Conservation (phyloP, 2,888 invertebrate species). For the Dasysyrphus tricinctus region DNA sequence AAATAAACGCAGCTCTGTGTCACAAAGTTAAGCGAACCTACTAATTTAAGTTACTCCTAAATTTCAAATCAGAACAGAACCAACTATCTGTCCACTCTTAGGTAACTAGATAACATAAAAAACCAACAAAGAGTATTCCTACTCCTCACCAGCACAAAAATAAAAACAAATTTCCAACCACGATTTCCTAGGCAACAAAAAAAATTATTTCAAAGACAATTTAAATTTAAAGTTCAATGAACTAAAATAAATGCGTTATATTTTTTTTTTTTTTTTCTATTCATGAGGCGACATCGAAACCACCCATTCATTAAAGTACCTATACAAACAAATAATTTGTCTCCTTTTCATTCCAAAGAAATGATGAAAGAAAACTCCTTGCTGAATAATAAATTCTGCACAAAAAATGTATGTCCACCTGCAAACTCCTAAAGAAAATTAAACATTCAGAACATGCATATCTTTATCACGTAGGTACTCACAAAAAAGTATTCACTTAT, state of each 20-base stretch:
- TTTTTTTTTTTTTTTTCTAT: background rate
- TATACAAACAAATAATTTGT: slow-evolving; percentile 14
- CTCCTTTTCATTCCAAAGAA: slow-evolving; percentile 44
- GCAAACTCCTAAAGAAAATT: slow-evolving; percentile 20
- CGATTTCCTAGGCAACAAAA: background rate
- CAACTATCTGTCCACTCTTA: too few relatives aligned
- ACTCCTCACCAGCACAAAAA: background rate
- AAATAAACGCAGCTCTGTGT: too few relatives aligned
- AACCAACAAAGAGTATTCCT: background rate
- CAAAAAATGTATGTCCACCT: slow-evolving; percentile 28
- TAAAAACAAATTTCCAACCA: background rate
- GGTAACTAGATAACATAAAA: too few relatives aligned
- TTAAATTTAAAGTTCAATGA: slow-evolving; percentile 6
- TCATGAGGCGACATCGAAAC: background rate
- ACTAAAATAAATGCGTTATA: background rate
- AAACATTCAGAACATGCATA: slow-evolving; percentile 31
- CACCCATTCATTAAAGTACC: slow-evolving; percentile 52
- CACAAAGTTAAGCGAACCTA: too few relatives aligned
- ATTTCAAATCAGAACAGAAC: too few relatives aligned
- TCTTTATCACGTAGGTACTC: background rate
- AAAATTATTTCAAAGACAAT: background rate
- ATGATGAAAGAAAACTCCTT: slow-evolving; percentile 56
- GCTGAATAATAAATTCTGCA: slow-evolving; percentile 55
- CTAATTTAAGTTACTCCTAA: too few relatives aligned
- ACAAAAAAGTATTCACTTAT: background rate